Percentiles rank a stretch among this genome's conserved stretches.
Conservation (phyloP, 1,140 invertebrate species). For the Diachasma alloeum region DNA sequence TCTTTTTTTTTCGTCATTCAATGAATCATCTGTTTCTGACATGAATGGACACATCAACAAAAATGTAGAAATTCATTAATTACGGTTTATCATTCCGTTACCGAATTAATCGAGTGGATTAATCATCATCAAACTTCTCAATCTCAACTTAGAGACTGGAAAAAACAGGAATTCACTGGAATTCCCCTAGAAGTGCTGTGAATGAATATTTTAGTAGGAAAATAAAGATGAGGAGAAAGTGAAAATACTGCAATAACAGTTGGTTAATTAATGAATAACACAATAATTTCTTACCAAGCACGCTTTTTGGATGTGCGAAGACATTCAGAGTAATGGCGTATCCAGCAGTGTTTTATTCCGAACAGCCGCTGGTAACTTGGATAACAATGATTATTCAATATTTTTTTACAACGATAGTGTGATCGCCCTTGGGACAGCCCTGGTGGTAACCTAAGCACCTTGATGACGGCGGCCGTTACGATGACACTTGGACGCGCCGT, state of each 20-base stretch:
- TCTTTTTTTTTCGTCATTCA: too few species aligned
- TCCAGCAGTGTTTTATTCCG: conserved; percentile 47
- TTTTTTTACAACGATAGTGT: conserved; percentile 21
- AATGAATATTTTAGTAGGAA: too few species aligned
- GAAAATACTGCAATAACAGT: background rate
- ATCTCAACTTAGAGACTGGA: too few species aligned
- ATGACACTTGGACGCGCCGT: conserved; percentile 26
- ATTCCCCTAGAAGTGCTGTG: too few species aligned
- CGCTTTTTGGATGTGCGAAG: conserved; percentile 62
- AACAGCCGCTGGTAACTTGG: conserved; percentile 38
- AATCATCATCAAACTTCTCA: too few species aligned
- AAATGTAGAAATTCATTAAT: too few species aligned
- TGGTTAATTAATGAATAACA: background rate
- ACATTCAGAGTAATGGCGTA: conserved; percentile 60
- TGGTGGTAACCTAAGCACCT: conserved; percentile 22
- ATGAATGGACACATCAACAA: too few species aligned
- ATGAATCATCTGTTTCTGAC: too few species aligned
- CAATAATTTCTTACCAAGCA: conserved; percentile 52
- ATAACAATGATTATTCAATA: background rate
- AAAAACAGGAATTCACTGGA: too few species aligned
- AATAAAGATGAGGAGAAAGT: conserved; percentile 7
- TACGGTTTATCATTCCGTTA: too few species aligned
- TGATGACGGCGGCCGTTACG: background rate
- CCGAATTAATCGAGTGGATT: too few species aligned
- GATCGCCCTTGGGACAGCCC: conserved; percentile 34